phyloP scores from a whole-genome alignment of 2,113 vertebrate species.

The human region GRCh38 chr12:74581501-74582000 shows the following conservation, averaged over 20 bases:
- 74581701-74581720: neutral
- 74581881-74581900: fast-evolving
- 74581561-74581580: neutral
- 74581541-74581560: neutral
- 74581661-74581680: neutral
- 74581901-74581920: neutral
- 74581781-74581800: neutral
- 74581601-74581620: neutral
- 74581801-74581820: neutral
- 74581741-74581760: neutral
- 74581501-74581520: neutral
- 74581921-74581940: neutral
- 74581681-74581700: neutral
- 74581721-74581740: neutral
- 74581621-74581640: neutral
- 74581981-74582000: neutral
- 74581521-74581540: neutral
- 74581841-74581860: neutral
- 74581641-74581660: neutral
- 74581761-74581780: neutral
- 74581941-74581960: neutral
- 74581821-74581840: neutral
- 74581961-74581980: neutral
- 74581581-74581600: neutral
- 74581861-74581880: neutral